A percentile compares a stretch with the other conserved stretches of the same genome.
These are phyloP conservation scores for Mionectes macconnelli DNA, from an alignment of 2,113 vertebrate genomes.

Conservation along the genomic window DNA sequence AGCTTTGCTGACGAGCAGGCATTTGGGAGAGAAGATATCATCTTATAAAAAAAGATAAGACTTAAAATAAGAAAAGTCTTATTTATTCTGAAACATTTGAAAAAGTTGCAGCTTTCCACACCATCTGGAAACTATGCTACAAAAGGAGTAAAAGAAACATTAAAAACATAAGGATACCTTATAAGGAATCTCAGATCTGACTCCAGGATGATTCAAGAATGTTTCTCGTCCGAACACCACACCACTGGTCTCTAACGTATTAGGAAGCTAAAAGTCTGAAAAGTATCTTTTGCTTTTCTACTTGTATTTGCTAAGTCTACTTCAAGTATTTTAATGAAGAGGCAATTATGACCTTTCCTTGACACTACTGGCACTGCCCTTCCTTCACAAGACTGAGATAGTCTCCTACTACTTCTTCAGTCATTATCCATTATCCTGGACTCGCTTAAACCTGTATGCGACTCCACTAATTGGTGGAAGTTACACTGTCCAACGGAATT, in stretches of 20 bases:
- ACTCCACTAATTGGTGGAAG: neutral
- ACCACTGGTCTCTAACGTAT: neutral
- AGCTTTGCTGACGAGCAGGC: neutral
- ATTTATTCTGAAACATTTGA: neutral
- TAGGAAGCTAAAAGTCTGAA: neutral
- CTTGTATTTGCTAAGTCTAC: neutral
- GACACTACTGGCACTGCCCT: neutral
- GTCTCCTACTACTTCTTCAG: neutral
- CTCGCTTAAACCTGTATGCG: neutral
- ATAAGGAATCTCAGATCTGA: constrained; percentile 35
- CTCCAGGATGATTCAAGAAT: constrained; percentile 11
- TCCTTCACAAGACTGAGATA: neutral
- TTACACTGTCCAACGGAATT: neutral
- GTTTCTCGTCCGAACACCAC: neutral
- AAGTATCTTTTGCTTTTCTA: neutral
- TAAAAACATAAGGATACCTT: constrained; percentile 38
- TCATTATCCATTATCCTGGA: neutral
- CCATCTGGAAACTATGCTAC: neutral
- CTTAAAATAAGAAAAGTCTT: neutral
- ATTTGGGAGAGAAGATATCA: neutral
- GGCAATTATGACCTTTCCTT: neutral
- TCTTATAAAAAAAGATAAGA: neutral
- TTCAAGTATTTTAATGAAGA: neutral
- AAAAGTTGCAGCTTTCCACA: neutral
- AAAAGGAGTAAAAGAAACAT: constrained; percentile 14